Evolutionary conservation across 2,113 vertebrate genomes (phyloP).

Genomic region (Phocoena sinus): DNA sequence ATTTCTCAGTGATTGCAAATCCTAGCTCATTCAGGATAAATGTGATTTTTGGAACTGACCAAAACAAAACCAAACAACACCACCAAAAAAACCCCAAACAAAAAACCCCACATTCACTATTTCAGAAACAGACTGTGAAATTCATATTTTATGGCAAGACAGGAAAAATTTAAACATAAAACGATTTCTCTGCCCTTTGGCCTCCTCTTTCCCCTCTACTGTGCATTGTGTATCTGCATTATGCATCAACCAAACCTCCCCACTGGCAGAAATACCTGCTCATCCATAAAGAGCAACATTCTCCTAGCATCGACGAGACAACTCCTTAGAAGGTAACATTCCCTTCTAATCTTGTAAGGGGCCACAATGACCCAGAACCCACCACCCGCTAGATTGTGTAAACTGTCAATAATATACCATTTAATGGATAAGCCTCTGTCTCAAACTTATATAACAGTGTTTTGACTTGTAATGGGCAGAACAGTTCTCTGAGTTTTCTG

Average conservation of each 20-base stretch:
- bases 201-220: neutral
- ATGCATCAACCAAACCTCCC: neutral
- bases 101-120: neutral
- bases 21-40: neutral
- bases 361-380: neutral
- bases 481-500: neutral
- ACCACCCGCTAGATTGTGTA: neutral
- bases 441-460: neutral
- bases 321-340: neutral
- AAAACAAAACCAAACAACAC: neutral
- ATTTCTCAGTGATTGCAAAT: neutral
- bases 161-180: neutral
- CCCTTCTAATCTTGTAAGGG: neutral
- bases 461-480: neutral
- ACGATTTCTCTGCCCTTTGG: neutral
- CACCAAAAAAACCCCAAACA: neutral
- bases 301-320: neutral
- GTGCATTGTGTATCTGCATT: too few species aligned
- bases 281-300: neutral
- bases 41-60: neutral
- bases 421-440: neutral
- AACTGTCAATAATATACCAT: neutral
- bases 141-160: neutral
- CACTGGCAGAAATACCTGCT: neutral
- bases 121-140: neutral